Evolutionary conservation across 35 echinoderm and acorn worm species (phyloP).

Genomic region (Anneissia japonica): DNA sequence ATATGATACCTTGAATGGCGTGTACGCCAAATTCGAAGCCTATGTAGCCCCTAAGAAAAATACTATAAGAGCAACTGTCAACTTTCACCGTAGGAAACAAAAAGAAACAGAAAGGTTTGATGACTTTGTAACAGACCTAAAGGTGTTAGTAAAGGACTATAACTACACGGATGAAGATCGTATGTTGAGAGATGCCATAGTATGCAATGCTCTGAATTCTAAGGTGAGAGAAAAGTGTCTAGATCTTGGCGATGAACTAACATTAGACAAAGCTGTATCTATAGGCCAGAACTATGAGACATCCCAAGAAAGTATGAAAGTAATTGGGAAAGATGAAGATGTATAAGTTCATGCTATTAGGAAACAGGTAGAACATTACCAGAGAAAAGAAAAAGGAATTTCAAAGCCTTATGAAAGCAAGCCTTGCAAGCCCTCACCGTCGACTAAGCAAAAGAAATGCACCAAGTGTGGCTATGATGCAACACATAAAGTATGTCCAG

Average conservation of each 20-base stretch:
- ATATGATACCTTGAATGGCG: background rate
- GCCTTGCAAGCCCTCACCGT: too few species aligned
- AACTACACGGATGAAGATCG: conserved; percentile 52
- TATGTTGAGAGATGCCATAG: conserved; percentile 64
- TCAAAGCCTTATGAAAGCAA: background rate
- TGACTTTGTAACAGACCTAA: conserved; percentile 61
- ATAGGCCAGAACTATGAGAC: conserved; percentile 23
- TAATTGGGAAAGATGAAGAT: background rate
- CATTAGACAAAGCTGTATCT: conserved; percentile 17
- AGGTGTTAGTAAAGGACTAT: conserved; percentile 61
- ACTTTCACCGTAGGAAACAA: conserved; percentile 49
- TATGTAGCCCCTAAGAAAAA: background rate
- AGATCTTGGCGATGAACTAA: conserved; percentile 47
- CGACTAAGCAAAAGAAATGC: conserved; percentile 28
- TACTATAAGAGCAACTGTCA: conserved; percentile 55
- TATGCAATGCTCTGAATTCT: background rate
- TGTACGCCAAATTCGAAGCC: too few species aligned
- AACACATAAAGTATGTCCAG: conserved; percentile 53
- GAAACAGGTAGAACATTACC: background rate
- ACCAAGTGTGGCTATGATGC: conserved; percentile 33
- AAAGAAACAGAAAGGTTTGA: conserved; percentile 68
- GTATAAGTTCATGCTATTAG: background rate
- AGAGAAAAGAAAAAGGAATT: background rate
- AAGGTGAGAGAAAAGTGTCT: conserved; percentile 65
- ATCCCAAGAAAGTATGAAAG: background rate